Base-by-base conservation (phyloP, 2,888 invertebrate genomes). In the Perizoma affinitatum region DNA sequence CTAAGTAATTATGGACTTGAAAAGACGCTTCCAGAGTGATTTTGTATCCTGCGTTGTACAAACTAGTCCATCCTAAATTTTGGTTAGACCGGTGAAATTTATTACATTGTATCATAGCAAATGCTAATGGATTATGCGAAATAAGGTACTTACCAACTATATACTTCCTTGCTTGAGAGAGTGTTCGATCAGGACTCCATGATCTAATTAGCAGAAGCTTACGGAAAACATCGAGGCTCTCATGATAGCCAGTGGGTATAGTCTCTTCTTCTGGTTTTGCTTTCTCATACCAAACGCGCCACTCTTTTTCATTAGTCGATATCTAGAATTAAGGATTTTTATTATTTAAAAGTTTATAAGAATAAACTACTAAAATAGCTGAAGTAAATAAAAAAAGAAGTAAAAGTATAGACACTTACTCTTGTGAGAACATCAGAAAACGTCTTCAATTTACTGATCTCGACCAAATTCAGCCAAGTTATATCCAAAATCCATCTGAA, bases 401-500 rank as follows among this genome's bases (percentile, higher is more conserved):
- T 22, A 22, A 2, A 22, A 22, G 22, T 22, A 22, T 22, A 22
- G 22, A 22, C 3, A 47, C 78, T 83, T 81, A 96, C 96, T 89
- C 96, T 96, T 42, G 94, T 93, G 33, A 98, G 88, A 52, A 98
- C 95, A 72, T 96, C 96, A 2, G 94, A 90, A 84, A 98, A 98
- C 8, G 94, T 95, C 36, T 95, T 93, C 56, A 98, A 84, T 82
- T 97, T 97, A 79, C 96, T 97, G 22, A 99, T 96, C 86, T 98
- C 98, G 0, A 98, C 98, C 67, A 98, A 92, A 92, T 99, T 99
- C 43, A 98, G 86, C 98, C 98, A 99, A 0, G 98, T 98, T 67
- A 98, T 97, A 76, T 98, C 98, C 55, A 98, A 92, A 74, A 99
- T 97, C 98, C 98, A 99, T 73, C 95, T 95, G 78, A 97, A 98